Percentiles rank a stretch among this genome's conserved stretches.
phyloP scores from a whole-genome alignment of 2,113 vertebrate genomes.

The Clarias macrocephalus region DNA sequence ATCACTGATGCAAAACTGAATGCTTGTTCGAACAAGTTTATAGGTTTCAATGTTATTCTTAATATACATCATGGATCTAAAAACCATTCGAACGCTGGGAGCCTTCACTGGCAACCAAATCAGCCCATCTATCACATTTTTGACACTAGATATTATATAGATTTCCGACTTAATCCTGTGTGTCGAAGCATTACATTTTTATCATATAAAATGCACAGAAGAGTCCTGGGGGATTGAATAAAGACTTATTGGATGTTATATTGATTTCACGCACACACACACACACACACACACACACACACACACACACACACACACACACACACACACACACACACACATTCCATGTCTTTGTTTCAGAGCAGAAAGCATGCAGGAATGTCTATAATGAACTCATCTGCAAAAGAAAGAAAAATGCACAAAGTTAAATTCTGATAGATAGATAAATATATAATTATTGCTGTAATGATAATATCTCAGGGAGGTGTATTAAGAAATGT shows the following conservation, averaged over 20 bases:
- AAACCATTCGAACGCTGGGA: too few relatives aligned
- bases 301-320: neutral
- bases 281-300: neutral
- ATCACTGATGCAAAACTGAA: neutral
- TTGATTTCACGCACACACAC: neutral
- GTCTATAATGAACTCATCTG: constrained; percentile 74
- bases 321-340: neutral
- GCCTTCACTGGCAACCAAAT: neutral
- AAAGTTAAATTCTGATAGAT: neutral
- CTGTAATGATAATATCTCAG: neutral
- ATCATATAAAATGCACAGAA: neutral
- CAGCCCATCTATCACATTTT: too few relatives aligned
- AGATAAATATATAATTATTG: neutral
- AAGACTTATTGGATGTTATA: neutral
- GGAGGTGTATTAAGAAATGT: neutral
- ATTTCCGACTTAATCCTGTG: neutral
- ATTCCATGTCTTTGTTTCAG: neutral
- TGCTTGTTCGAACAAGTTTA: neutral
- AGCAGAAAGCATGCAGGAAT: constrained; percentile 10
- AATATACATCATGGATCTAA: neutral
- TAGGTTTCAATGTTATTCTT: neutral
- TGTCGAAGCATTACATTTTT: neutral
- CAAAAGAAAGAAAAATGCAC: constrained; percentile 34
- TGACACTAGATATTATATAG: neutral
- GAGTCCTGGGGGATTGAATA: neutral